Evolutionary conservation across 2,888 invertebrate genomes (phyloP), one percentile per base, ranked within the genome.

Genomic region (Tachina fera): DNA sequence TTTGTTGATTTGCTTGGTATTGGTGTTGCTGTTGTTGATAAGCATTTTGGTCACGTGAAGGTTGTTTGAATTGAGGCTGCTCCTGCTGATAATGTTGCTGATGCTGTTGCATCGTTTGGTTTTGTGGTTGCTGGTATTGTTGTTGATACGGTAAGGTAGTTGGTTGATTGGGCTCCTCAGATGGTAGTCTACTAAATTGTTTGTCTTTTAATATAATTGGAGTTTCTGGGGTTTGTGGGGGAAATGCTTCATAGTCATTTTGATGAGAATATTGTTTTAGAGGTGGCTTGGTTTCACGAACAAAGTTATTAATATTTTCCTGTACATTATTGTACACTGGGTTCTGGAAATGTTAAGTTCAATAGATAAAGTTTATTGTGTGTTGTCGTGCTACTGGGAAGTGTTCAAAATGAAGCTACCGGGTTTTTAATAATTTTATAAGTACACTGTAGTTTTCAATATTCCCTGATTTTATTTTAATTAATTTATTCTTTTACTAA

Each of bases 311-410:
- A 82, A 43, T 75, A 71, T 49, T 83, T 13, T 83, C 71, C 65
- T 89, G 89, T 84, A 90, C 88, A 88, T 91, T 91, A 88, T 91
- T 91, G 89, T 90, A 90, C 88, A 89, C 89, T 87, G 90, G 89
- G 74, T 88, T 90, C 91, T 91, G 90, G 77, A 90, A 91, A 67
- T 83, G 67, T 72, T 67, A 80, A 72, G 49, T 49, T 80, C 60
- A 76, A 80, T 53, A 76, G 11, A 53, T 41, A 81, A n/a, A 63
- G 61, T 47, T 86, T 58, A 22, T 68, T 41, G 58, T 68, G 31
- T 76, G n/a, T 10, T 65, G 31, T 65, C 10, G 16, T 47, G 14
- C 0, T 41, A 13, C 63, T 19, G 13, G 22, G 19, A 14, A 16
- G 31, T 45, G 19, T 19, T 11, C 8, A 31, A 47, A 45, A 9